Evolutionary conservation across 2,113 vertebrate species (phyloP), one percentile per base, ranked within the genome.

Genomic region (Leptodactylus fuscus): DNA sequence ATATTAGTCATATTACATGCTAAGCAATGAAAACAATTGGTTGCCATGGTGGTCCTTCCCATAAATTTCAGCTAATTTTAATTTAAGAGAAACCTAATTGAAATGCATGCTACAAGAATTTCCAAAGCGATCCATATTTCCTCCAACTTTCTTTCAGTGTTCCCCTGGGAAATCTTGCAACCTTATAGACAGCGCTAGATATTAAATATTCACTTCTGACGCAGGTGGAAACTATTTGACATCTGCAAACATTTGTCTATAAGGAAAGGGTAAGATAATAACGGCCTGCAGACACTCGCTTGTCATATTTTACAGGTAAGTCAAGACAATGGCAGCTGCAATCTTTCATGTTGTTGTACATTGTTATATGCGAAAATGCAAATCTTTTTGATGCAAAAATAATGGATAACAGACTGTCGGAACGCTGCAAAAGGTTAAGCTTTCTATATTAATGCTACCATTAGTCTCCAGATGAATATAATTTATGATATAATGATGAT

Each of bases 381-480:
- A 81, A 78, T 78, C 20, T 78, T 13, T 34, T 51, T 24, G 36
- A 79, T 58, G 76, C 36, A 79, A 27, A 22, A 60, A 44, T 80
- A 80, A 80, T 62, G 53, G 55, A 16, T 38, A 62, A 41, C 77
- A 80, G 77, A 44, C 51, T 24, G 46, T 32, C 34, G 24, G 27
- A 24, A 38, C 62, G 16, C 29, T 27, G 49, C 46, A 55, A 58
- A 71, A 27, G 81, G 81, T 55, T 58, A 82, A 82, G 11, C 27
- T 44, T 58, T 27, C 34, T 27, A 53, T 53, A 82, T 82, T 73
- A 58, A 38, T 65, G 15, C 18, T 51, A 58, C 74, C 51, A 85
- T 77, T 85, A 85, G 53, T 20, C 76, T 65, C 83, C 84, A 85
- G 34, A 73, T 85, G 76, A 80, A 71, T 60, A 73, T 44, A 73